Evolutionary conservation across 2,888 invertebrate genomes (phyloP).

Genomic region (Plagodis pulveraria): DNA sequence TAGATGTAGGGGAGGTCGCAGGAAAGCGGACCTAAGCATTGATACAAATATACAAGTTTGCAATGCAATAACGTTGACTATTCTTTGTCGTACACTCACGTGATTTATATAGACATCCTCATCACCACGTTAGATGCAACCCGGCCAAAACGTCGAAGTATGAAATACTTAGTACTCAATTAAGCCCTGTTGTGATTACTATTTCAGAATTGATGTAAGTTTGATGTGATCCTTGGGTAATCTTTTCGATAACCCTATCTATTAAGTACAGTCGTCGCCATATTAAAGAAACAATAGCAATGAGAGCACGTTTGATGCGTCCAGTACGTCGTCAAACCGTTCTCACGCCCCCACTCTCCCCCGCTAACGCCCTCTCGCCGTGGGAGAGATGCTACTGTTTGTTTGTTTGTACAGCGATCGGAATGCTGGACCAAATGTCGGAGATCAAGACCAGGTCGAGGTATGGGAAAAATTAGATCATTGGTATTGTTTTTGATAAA

Average conservation of each 20-base stretch:
- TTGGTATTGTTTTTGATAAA: not conserved
- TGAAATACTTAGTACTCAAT: too few species aligned
- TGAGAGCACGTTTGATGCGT: conserved; percentile 33
- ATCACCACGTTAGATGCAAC: too few species aligned
- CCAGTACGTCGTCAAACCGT: conserved; percentile 24
- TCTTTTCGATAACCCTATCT: conserved; percentile 1
- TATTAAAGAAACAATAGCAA: conserved; percentile 31
- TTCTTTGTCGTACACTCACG: too few species aligned
- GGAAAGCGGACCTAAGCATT: too few species aligned
- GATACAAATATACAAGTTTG: too few species aligned
- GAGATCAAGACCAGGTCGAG: conserved; percentile 19
- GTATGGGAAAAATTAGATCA: conserved; percentile 11
- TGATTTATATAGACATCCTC: too few species aligned
- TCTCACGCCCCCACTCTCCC: conserved; percentile 36
- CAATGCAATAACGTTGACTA: too few species aligned
- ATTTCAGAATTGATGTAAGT: too few species aligned
- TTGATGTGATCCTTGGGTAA: too few species aligned
- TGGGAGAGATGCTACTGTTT: conserved; percentile 45
- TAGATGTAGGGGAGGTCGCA: too few species aligned
- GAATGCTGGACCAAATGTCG: conserved; percentile 29
- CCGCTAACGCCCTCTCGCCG: conserved; percentile 27
- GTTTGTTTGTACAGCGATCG: conserved; percentile 22
- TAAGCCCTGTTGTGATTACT: too few species aligned
- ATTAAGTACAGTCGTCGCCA: conserved; percentile 9
- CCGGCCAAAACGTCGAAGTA: too few species aligned